Conservation (phyloP, 2,113 vertebrate species). For the Brienomyrus longianalis region DNA sequence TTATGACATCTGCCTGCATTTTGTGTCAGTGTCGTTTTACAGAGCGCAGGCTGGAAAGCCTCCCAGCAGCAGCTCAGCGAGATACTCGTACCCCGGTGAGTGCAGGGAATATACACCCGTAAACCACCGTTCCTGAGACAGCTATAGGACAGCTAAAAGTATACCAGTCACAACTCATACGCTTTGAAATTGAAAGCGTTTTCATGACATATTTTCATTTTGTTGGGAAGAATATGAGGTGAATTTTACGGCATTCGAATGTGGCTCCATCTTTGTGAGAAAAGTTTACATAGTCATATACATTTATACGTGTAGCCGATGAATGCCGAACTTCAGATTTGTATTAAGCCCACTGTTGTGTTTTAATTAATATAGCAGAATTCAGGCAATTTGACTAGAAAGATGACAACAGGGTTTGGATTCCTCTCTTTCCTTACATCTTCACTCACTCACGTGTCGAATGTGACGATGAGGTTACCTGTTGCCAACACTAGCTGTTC, state of each 20-base stretch:
- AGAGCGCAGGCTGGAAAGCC: slow-evolving; percentile 8
- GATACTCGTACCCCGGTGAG: slow-evolving; percentile 16
- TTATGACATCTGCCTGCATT: neutral
- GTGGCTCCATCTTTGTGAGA: neutral
- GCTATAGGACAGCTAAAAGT: neutral
- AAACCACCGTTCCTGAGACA: neutral
- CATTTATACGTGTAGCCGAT: neutral
- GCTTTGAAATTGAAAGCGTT: neutral
- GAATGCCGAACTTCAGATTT: neutral
- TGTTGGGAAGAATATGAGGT: neutral
- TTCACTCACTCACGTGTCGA: neutral
- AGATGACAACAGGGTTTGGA: neutral
- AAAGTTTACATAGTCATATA: neutral
- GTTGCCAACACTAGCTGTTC: neutral
- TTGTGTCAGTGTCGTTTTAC: slow-evolving; percentile 19
- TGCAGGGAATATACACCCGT: neutral
- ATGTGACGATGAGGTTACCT: neutral
- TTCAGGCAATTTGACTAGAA: neutral
- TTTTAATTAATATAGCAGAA: neutral
- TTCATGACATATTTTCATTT: neutral
- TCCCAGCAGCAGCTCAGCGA: slow-evolving; percentile 8
- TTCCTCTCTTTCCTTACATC: neutral
- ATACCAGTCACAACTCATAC: neutral
- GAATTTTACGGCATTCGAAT: neutral
- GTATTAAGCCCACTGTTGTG: neutral